Evolutionary conservation across 2,113 vertebrate genomes (phyloP), one percentile per base, ranked within the genome.

Genomic region (Cynopterus brachyotis): DNA sequence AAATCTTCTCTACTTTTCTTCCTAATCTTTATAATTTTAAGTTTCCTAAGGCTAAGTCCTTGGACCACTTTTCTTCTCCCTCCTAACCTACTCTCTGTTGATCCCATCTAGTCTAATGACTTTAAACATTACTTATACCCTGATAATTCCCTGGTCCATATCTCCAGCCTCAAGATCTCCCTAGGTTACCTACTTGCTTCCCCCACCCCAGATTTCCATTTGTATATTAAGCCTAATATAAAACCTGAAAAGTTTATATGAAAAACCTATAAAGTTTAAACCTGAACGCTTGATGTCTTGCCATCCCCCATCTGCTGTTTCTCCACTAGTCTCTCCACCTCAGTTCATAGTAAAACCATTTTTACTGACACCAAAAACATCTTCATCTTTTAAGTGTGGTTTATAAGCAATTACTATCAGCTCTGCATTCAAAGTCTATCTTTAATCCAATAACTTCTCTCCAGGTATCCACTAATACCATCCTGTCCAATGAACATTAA

Each of bases 1-100:
- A 79, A 91, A 82, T 89, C 89, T 82, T 90, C 79, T 89, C 62
- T 16, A 50, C 45, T 26, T 94, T 89, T 85, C n/a, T 94, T 84
- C 94, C 92, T 89, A 94, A 94, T 42, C 82, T 97, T 95, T 96
- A 93, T 22, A 59, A 32, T 75, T 80, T 91, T 55, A 83, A 47
- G 40, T 91, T 91, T 35, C 76, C 93, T 20, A 32, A 78, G 78
- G 67, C 62, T 67, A 76, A 60, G 26, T 94, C 67, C 20, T 75
- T 47, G 20, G 17, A 47, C 30, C 2, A 7, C 17, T 35, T 88
- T 82, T 92, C 17, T 80, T 57, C 45, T 50, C 45, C 9, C 40
- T 22, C 22, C 5, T 93, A 9, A 11, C 9, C 20, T 76, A 11
- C 1, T 87, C 13, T 53, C 64, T 24, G 5, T 4, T 17, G 59